A percentile compares a stretch with the other conserved stretches of the same genome.
Evolutionary conservation across 2,797 vertebrate species (phyloP).

Genomic region (Carapus acus): DNA sequence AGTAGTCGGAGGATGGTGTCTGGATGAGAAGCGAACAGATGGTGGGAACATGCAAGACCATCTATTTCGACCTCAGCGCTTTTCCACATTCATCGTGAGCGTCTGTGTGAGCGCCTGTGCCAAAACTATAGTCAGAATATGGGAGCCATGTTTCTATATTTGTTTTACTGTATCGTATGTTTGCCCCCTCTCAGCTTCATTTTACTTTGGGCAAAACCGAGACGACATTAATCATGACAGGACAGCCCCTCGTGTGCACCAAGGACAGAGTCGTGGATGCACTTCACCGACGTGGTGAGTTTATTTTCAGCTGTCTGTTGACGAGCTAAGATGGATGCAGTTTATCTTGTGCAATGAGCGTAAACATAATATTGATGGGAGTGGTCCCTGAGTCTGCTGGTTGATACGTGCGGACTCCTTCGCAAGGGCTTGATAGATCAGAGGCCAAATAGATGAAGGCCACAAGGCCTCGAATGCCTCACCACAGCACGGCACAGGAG

Average conservation of each 20-base stretch:
- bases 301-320: constrained; percentile 9
- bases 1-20: no score
- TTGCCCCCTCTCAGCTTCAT: not conserved
- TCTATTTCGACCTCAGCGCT: constrained; percentile 60
- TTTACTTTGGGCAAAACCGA: no score
- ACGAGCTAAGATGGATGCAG: constrained; percentile 27
- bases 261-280: constrained; percentile 6
- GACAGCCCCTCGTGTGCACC: not conserved
- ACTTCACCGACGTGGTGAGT: not conserved
- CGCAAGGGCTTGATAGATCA: constrained; percentile 57
- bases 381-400: constrained; percentile 40
- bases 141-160: not conserved
- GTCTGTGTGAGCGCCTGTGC: constrained; percentile 33
- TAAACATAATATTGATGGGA: constrained; percentile 53
- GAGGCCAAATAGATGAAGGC: constrained; percentile 45
- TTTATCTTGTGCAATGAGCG: constrained; percentile 46
- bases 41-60: constrained; percentile 51
- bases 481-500: constrained; percentile 53
- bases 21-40: constrained; percentile 35
- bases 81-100: constrained; percentile 56
- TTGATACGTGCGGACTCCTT: constrained; percentile 58
- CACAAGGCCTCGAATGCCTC: constrained; percentile 52
- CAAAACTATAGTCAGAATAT: not conserved
- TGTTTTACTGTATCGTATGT: constrained; percentile 4
- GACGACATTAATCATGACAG: not conserved